Base-by-base conservation (phyloP, 2,113 vertebrate genomes). In the Boulengerochromis microlepis region DNA sequence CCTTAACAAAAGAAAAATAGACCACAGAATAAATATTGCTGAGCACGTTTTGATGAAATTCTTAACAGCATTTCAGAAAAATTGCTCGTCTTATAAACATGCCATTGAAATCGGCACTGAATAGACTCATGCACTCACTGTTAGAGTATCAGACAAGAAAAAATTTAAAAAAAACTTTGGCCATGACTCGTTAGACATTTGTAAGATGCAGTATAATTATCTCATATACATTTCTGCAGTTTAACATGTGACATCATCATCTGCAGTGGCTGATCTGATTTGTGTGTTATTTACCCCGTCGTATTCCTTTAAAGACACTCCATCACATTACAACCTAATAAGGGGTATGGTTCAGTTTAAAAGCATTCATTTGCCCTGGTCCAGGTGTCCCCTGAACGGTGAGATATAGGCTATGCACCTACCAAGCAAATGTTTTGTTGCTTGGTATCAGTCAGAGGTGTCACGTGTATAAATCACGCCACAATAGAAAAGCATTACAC, bases 1-100 rank as follows among this genome's bases (percentile, higher is more conserved):
- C 92, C 90, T 81, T 86, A 94, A 90, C 85, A 92, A 86, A 84
- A 90, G 84, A 85, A 90, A 90, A 86, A 91, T 40, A 74, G 56
- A 80, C 80, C 54, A 64, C 61, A 71, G 87, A 87, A 85, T 54
- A 86, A 64, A 69, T 81, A 29, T 81, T 66, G 35, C 61, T 26
- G 7, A 31, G 5, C 57, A 81, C 10, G 10, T 45, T 80, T 69
- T 86, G 35, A 66, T 78, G 45, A 52, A 78, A 29, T 78, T 52
- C 74, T 52, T 52, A 52, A 52, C 26, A 52, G 29, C 18, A 78
- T 31, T 78, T 78, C 45, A 78, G 45, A 78, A 50, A 50, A 74
- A 69, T 40, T n/a, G 26, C 80, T 71, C 7, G 8, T 66, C 57
- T 52, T 78, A 78, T 50, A 47, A 31, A 1, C 71, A 2, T 0